These are phyloP conservation scores for Oncorhynchus nerka DNA, from an alignment of 2,113 vertebrate genomes.

Conservation along the genomic window DNA sequence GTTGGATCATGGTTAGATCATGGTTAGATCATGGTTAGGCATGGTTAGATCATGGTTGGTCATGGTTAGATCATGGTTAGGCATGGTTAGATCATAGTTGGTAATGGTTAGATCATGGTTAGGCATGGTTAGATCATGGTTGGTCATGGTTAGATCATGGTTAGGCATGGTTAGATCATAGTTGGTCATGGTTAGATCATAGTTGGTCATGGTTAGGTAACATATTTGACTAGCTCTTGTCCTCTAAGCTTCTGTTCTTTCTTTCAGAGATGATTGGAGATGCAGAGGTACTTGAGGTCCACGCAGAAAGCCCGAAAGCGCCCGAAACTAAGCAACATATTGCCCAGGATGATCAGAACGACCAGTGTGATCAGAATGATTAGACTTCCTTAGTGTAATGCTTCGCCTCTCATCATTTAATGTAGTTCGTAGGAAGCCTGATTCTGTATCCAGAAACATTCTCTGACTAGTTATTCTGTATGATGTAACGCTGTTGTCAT, in stretches of 20 bases:
- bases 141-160: too few species aligned
- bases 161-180: too few species aligned
- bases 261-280: conserved; percentile 36
- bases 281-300: conserved; percentile 52
- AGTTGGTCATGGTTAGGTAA: not conserved
- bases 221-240: not conserved
- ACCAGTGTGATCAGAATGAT: not conserved
- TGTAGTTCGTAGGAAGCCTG: not conserved
- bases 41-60: too few species aligned
- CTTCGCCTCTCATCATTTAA: not conserved
- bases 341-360: not conserved
- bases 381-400: not conserved
- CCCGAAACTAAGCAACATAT: not conserved
- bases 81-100: too few species aligned
- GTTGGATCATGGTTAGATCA: too few species aligned
- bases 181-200: too few species aligned
- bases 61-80: too few species aligned
- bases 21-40: too few species aligned
- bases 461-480: too few species aligned
- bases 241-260: conserved; percentile 19
- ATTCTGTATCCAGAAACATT: not conserved
- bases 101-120: too few species aligned
- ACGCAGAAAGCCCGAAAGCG: not conserved
- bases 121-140: too few species aligned
- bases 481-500: too few species aligned